phyloP scores from a whole-genome alignment of 1,140 invertebrate species.

The Diabrotica undecimpunctata region DNA sequence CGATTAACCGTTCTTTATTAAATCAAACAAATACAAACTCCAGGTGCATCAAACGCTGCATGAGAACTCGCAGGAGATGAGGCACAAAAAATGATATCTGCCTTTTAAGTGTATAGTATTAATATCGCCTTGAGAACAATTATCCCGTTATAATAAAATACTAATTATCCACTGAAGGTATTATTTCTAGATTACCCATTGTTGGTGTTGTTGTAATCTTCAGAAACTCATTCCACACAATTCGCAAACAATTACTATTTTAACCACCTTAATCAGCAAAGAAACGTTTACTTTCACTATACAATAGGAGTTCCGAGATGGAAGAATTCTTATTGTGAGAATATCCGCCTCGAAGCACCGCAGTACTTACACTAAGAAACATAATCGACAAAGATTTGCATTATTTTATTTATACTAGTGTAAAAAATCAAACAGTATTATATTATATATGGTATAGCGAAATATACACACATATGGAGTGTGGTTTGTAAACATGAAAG shows the following conservation, averaged over 20 bases:
- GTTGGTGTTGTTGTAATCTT: neutral
- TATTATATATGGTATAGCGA: too few species aligned
- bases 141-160: neutral
- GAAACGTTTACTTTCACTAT: neutral
- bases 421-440: too few species aligned
- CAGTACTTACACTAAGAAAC: too few species aligned
- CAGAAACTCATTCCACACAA: neutral
- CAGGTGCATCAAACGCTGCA: too few species aligned
- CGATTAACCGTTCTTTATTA: too few species aligned
- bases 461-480: too few species aligned
- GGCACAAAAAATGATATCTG: too few species aligned
- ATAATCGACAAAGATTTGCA: too few species aligned
- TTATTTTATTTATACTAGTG: too few species aligned
- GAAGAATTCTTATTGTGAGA: neutral
- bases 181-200: slow-evolving; percentile 1
- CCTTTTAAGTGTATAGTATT: neutral
- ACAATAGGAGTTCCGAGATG: neutral
- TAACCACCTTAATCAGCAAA: neutral
- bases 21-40: too few species aligned
- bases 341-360: neutral
- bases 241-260: neutral
- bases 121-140: neutral
- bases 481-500: too few species aligned
- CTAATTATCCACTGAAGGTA: neutral
- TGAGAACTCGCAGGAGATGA: too few species aligned